Evolutionary conservation across 2,888 invertebrate genomes (phyloP), one percentile per base, ranked within the genome.

Genomic region (Leptinotarsa juncta): DNA sequence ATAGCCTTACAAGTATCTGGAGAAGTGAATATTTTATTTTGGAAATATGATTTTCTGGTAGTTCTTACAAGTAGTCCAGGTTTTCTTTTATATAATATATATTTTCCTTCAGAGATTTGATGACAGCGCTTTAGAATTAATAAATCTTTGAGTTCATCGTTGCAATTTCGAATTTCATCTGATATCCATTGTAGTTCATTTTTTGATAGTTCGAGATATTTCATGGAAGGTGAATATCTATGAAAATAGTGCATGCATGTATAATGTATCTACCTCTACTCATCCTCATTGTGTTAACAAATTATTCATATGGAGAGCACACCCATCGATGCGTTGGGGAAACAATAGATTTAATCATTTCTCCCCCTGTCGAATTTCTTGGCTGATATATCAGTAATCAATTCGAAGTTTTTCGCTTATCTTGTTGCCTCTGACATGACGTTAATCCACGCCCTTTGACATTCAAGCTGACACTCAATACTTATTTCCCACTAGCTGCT

Each of bases 1-100:
- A 14, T 51, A n/a, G 66, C 66, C 15, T 67, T 23, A 51, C 66
- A 67, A 18, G 50, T 1, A 67, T 67, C 50, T 50, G 49, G 66
- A 50, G 66, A 67, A 26, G 16, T 26, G 50, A 51, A 50, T 51
- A 67, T 67, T 50, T 50, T 3, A 10, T 51, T 51, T n/a, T 50
- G 50, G n/a, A 67, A 67, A 50, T 67, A 26, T n/a, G 18, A 18
- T 26, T 23, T 67, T 50, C 50, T 26, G 14, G 67, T 67, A n/a
- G 18, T 49, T 66, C 15, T 66, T 0, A 66, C 10, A n/a, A 66
- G 65, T 42, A 1, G 10, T 48, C 12, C 10, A 12, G 49, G 32
- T 32, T 5, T 32, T 32, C 32, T 10, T 66, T 49, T 3, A 16
- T 42, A n/a, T 14, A 49, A n/a, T 67, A 3, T 50, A 18, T 67